A percentile compares a stretch with the other conserved stretches of the same genome.
These are phyloP conservation scores for Brotula barbata DNA, from an alignment of 2,797 vertebrate species.

Conservation along the genomic window DNA sequence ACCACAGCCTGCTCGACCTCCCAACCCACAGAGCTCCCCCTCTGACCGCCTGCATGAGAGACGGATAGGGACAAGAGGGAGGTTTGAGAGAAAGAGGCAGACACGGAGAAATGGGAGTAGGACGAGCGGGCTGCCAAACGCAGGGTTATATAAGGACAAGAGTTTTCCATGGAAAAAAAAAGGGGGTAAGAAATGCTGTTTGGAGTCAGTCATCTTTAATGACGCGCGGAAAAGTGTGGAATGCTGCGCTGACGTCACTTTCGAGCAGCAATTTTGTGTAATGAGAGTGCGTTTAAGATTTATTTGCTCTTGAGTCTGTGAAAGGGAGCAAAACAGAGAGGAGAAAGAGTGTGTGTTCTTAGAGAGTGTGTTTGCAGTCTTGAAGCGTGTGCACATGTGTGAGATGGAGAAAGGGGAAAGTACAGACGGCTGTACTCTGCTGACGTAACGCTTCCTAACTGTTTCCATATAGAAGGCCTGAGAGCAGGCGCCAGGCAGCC, in stretches of 20 bases:
- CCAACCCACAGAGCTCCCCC: conserved; percentile 10
- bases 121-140: conserved; percentile 42
- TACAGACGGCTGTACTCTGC: conserved; percentile 25
- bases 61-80: conserved; percentile 41
- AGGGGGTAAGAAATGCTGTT: conserved; percentile 66
- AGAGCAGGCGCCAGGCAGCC: conserved; percentile 70
- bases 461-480: conserved; percentile 78
- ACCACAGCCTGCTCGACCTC: conserved; percentile 31
- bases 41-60: conserved; percentile 43
- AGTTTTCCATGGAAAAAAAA: conserved; percentile 70
- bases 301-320: conserved; percentile 13
- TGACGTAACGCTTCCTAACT: conserved; percentile 76
- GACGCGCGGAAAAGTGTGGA: conserved; percentile 70
- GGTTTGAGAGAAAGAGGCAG: conserved; percentile 27
- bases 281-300: conserved; percentile 41
- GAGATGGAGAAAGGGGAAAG: conserved; percentile 60
- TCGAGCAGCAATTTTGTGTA: conserved; percentile 46
- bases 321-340: conserved; percentile 14
- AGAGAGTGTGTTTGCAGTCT: conserved; percentile 14
- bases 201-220: conserved; percentile 60
- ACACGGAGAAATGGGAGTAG: conserved; percentile 10
- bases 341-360: conserved; percentile 37
- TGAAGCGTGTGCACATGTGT: conserved; percentile 21
- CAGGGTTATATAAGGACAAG: conserved; percentile 74
- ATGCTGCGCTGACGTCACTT: conserved; percentile 70